Percentiles rank a stretch among this genome's conserved stretches.
phyloP scores from a whole-genome alignment of 1,140 invertebrate species.

The Drosophila oshimai region DNA sequence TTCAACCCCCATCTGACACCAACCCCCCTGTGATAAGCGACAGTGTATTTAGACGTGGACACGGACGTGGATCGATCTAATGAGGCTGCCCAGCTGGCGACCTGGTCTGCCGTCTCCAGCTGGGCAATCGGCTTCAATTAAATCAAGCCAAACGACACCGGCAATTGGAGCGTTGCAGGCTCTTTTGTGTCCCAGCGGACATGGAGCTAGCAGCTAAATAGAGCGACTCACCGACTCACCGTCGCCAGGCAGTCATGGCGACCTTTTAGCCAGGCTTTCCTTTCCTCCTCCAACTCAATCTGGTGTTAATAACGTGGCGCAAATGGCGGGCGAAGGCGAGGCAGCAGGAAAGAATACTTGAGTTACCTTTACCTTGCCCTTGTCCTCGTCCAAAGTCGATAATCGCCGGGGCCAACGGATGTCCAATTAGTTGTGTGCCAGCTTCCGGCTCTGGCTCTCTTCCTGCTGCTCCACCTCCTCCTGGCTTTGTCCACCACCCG shows the following conservation, averaged over 20 bases:
- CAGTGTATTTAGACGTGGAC: not conserved
- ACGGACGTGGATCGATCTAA: constrained; percentile 51
- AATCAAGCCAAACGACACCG: constrained; percentile 68
- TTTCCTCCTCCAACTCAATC: constrained; percentile 53
- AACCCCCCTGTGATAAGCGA: not conserved
- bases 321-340: constrained; percentile 5
- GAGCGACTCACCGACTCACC: not conserved
- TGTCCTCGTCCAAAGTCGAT: constrained; percentile 35
- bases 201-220: constrained; percentile 24
- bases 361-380: constrained; percentile 42
- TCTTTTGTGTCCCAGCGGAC: constrained; percentile 45
- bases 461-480: constrained; percentile 3
- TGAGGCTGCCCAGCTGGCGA: constrained; percentile 52
- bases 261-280: constrained; percentile 51
- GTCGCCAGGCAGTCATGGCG: constrained; percentile 3
- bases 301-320: constrained; percentile 71
- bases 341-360: constrained; percentile 30
- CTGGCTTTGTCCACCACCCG: constrained; percentile 6
- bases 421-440: constrained; percentile 78
- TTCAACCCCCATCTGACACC: too few relatives aligned
- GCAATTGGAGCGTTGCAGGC: constrained; percentile 60
- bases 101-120: constrained; percentile 44
- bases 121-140: constrained; percentile 79
- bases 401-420: constrained; percentile 75
- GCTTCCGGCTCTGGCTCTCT: constrained; percentile 59